These are phyloP conservation scores for Drosophila miranda DNA, from an alignment of 1,140 invertebrate species.

Conservation along the genomic window DNA sequence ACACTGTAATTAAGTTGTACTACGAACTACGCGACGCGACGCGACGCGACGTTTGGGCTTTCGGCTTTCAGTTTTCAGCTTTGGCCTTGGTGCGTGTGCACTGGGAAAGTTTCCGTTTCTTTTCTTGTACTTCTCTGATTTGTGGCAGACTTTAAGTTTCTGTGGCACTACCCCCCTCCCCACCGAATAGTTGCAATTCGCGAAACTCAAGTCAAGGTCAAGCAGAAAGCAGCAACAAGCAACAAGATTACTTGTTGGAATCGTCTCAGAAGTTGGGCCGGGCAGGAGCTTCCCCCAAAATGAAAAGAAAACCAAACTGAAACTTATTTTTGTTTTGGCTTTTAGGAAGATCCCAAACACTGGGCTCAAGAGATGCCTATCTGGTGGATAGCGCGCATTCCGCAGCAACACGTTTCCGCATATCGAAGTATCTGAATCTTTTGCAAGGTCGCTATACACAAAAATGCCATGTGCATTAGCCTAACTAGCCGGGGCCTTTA, in stretches of 20 bases:
- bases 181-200: constrained; percentile 26
- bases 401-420: constrained; percentile 27
- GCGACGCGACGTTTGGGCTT: constrained; percentile 20
- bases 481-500: constrained; percentile 45
- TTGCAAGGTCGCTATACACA: constrained; percentile 2
- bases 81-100: constrained; percentile 31
- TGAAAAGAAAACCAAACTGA: not conserved
- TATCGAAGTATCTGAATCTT: constrained; percentile 35
- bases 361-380: too few species aligned
- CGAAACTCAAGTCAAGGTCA: constrained; percentile 52
- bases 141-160: constrained; percentile 16
- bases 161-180: too few species aligned
- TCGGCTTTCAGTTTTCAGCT: not conserved
- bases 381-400: constrained; percentile 15
- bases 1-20: constrained; percentile 76
- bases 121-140: constrained; percentile 10
- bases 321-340: too few species aligned
- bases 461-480: constrained; percentile 31
- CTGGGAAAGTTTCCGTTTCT: constrained; percentile 9
- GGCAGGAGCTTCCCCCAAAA: not conserved
- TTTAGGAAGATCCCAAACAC: too few species aligned
- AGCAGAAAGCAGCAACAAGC: not conserved
- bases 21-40: constrained; percentile 59
- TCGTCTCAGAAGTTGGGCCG: constrained; percentile 9
- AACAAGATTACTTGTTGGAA: constrained; percentile 16